Percentiles rank a stretch among this genome's conserved stretches.
Evolutionary conservation across 2,888 invertebrate species (phyloP).

Genomic region (Tiphia femorata): DNA sequence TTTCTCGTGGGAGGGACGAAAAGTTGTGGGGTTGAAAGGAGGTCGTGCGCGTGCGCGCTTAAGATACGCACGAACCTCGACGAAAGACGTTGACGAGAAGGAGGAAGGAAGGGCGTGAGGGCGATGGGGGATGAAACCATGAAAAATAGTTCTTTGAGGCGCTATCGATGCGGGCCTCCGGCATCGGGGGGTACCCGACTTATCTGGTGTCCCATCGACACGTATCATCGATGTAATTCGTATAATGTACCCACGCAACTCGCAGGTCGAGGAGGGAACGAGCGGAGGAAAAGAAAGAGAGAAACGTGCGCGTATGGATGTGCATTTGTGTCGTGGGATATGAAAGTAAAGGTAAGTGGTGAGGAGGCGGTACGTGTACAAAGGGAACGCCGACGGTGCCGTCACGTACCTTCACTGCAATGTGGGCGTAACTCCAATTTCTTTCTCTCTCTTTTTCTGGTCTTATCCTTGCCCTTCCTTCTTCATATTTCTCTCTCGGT

Average conservation of each 20-base stretch:
- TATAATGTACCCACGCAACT: slow-evolving; percentile 50
- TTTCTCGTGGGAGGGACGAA: too few relatives aligned
- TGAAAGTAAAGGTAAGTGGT: slow-evolving; percentile 34
- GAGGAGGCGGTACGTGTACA: slow-evolving; percentile 48
- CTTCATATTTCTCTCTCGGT: neutral
- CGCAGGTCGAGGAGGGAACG: slow-evolving; percentile 1
- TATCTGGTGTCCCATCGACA: slow-evolving; percentile 51
- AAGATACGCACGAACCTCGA: slow-evolving; percentile 11
- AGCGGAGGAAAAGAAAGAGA: too few relatives aligned
- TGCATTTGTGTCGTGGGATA: slow-evolving; percentile 41
- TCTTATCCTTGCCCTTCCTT: neutral
- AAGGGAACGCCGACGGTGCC: slow-evolving; percentile 51
- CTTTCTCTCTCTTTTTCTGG: slow-evolving; percentile 9
- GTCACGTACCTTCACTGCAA: slow-evolving; percentile 52
- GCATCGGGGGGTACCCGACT: slow-evolving; percentile 38
- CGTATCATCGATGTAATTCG: slow-evolving; percentile 54
- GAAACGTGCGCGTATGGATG: too few relatives aligned
- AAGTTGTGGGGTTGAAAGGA: too few relatives aligned
- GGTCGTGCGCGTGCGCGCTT: too few relatives aligned
- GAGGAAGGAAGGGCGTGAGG: slow-evolving; percentile 11
- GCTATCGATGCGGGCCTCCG: slow-evolving; percentile 35
- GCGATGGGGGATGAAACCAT: slow-evolving; percentile 16
- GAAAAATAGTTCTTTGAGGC: slow-evolving; percentile 45
- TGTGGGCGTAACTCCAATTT: slow-evolving; percentile 47
- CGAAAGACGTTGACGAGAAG: slow-evolving; percentile 21